These are phyloP conservation scores for Andricus curvator DNA, from an alignment of 2,888 invertebrate genomes.

Conservation along the genomic window DNA sequence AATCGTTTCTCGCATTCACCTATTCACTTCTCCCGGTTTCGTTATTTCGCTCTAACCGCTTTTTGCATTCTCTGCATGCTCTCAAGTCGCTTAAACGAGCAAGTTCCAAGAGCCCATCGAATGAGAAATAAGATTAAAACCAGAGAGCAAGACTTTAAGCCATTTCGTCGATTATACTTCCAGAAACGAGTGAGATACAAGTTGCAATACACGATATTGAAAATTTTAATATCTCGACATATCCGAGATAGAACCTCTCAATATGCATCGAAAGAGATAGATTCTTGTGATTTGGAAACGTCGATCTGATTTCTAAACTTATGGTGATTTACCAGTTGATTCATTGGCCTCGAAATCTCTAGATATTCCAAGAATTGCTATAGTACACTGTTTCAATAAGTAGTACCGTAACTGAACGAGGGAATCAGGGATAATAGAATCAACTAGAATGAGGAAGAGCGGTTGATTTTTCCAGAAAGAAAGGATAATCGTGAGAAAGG, in stretches of 20 bases:
- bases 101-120: neutral
- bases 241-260: too few relatives aligned
- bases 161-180: neutral
- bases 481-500: constrained; percentile 55
- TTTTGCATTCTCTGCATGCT: neutral
- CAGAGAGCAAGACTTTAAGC: neutral
- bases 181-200: neutral
- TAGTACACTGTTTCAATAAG: constrained; percentile 24
- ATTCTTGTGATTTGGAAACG: too few relatives aligned
- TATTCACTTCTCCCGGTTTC: neutral
- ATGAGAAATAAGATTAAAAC: neutral
- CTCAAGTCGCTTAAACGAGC: neutral
- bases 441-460: constrained; percentile 66
- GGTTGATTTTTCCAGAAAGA: constrained; percentile 49
- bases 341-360: neutral
- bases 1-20: constrained; percentile 45
- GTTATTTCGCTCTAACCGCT: neutral
- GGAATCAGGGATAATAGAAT: constrained; percentile 54
- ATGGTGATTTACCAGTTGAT: too few relatives aligned
- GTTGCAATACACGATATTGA: too few relatives aligned
- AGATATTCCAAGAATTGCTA: constrained; percentile 17
- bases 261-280: too few relatives aligned
- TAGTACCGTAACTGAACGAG: constrained; percentile 21
- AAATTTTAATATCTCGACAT: too few relatives aligned
- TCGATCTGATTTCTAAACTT: too few relatives aligned